Base-by-base conservation (phyloP, 2,797 vertebrate species). In the Trachops cirrhosus region DNA sequence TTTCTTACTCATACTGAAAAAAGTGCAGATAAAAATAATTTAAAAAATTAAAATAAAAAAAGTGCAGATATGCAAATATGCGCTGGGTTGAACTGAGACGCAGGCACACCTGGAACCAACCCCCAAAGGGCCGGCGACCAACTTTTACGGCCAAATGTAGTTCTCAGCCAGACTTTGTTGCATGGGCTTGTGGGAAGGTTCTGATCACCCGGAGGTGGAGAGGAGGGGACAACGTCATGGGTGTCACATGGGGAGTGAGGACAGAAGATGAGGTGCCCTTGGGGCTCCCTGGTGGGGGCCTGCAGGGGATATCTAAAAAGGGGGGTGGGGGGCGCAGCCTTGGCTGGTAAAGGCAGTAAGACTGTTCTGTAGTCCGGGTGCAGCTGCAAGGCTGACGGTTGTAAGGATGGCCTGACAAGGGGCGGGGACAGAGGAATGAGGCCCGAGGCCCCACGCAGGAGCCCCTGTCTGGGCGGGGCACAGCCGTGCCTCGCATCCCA, bases 261-360 rank as follows among this genome's bases (percentile, higher is more conserved):
- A 50, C 9, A 4, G 11, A n/a, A n/a, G 52, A 32, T 37, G 4
- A 15, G 1, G 15, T 22, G 83, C n/a, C 9, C 32, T 67, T 70
- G 4, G 3, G n/a, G n/a, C 44, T 2, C 26, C 32, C 0, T 4
- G 32, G 24, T 6, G 18, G 64, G 9, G 9, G 26, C 6, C 64
- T 12, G 62, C 26, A 12, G 19, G 64, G 34, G 44, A 26, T 39
- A 19, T 48, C 34, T 0, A 73, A 67, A 48, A 79, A 24, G 22
- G 16, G 9, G 37, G 57, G 67, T 26, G 8, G 46, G 48, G 64
- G 44, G 18, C 8, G 29, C 68, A 24, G 37, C 11, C 57, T 41
- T 24, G 32, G 32, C 52, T 18, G 12, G 50, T 6, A 32, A 71
- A 54, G 67, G 26, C 39, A 77, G 9, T 18, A 48, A 52, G 39